These are phyloP conservation scores for Columba janthina DNA, from an alignment of 2,113 vertebrate genomes.

Conservation along the genomic window DNA sequence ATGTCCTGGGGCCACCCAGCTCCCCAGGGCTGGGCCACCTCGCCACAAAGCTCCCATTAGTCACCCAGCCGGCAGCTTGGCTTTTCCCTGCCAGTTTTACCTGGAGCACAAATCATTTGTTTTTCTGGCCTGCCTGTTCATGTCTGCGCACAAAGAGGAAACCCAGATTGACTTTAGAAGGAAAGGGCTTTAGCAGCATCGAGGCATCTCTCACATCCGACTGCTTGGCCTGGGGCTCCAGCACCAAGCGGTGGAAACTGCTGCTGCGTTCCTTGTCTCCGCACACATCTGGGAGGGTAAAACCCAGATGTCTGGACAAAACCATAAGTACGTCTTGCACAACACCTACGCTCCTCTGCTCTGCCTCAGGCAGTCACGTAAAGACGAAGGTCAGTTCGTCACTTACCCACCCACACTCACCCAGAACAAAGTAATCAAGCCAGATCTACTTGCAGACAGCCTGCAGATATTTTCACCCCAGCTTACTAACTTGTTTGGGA, in stretches of 20 bases:
- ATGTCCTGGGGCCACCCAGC: background rate
- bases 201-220: background rate
- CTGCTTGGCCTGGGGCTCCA: background rate
- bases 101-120: background rate
- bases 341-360: rapidly evolving
- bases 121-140: background rate
- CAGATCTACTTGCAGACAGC: background rate
- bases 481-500: conserved; percentile 19
- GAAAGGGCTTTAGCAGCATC: background rate
- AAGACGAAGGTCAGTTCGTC: background rate
- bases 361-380: background rate
- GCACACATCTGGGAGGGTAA: rapidly evolving
- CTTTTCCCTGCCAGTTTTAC: background rate
- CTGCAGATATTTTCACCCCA: background rate
- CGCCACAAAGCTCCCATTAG: background rate
- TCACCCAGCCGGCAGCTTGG: background rate
- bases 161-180: background rate
- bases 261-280: background rate
- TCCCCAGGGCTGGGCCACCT: background rate
- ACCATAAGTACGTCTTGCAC: background rate
- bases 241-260: background rate
- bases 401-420: background rate
- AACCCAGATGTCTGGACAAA: background rate
- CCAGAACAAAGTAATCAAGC: background rate
- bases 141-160: background rate